phyloP scores from a whole-genome alignment of 2,797 vertebrate species.

The Chrosomus eos region DNA sequence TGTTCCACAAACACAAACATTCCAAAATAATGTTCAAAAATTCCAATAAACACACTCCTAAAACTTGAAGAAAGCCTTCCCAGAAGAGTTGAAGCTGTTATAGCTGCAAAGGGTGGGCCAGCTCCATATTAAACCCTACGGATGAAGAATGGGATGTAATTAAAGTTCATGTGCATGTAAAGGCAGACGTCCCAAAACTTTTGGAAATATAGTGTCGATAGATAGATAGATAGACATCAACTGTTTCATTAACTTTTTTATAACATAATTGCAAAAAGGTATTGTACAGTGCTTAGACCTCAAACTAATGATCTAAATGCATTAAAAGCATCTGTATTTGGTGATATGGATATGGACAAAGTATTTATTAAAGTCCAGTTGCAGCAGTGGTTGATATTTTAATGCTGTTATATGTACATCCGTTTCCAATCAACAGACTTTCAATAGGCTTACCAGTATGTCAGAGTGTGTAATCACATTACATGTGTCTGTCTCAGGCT shows the following conservation, averaged over 20 bases:
- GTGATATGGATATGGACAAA: background rate
- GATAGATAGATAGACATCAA: no score
- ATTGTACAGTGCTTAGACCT: background rate
- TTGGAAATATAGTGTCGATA: no score
- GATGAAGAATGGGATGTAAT: no score
- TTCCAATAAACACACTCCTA: no score
- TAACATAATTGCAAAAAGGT: background rate
- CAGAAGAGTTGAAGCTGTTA: no score
- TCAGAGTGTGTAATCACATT: background rate
- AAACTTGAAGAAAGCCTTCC: no score
- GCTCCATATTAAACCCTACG: no score
- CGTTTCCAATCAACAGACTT: background rate
- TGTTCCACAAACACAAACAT: no score
- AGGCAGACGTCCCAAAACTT: no score
- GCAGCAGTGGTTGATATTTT: background rate
- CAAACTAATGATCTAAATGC: background rate
- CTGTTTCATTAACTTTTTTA: background rate
- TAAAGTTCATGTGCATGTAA: no score
- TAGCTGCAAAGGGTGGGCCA: no score
- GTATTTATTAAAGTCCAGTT: background rate
- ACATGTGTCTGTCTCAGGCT: background rate
- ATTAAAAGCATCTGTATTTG: background rate
- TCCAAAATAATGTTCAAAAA: no score
- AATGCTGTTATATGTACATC: background rate
- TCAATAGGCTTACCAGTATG: background rate